These are phyloP conservation scores for Cremastinae sp. DNA, from an alignment of 2,888 invertebrate species.

Conservation along the genomic window DNA sequence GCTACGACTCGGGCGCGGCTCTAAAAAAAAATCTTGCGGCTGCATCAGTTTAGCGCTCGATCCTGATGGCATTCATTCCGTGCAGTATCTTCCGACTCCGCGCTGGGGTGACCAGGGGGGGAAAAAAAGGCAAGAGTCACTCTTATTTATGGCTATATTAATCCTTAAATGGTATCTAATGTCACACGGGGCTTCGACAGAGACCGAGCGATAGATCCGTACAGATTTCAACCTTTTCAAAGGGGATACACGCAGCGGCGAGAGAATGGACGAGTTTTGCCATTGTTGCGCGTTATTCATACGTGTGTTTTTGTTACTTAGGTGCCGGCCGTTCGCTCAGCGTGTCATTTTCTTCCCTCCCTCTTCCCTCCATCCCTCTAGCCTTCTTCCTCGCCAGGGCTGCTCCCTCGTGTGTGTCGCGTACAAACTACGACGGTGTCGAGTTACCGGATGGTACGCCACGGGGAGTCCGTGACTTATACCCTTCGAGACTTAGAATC, in stretches of 20 bases:
- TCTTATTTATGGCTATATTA: slow-evolving; percentile 80
- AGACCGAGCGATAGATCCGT: slow-evolving; percentile 69
- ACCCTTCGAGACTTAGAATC: slow-evolving; percentile 66
- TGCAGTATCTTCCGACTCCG: slow-evolving; percentile 46
- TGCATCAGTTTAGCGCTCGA: slow-evolving; percentile 43
- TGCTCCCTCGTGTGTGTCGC: slow-evolving; percentile 62
- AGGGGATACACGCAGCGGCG: slow-evolving; percentile 40
- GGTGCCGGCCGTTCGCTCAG: slow-evolving; percentile 65
- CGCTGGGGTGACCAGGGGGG: slow-evolving; percentile 3
- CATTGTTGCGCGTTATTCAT: slow-evolving; percentile 79
- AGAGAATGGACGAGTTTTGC: slow-evolving; percentile 67
- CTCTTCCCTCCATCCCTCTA: slow-evolving; percentile 8
- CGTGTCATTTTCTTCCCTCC: slow-evolving; percentile 38
- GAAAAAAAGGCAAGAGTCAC: slow-evolving; percentile 68
- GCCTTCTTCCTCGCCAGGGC: no score
- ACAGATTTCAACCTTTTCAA: slow-evolving; percentile 69
- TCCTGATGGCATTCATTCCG: slow-evolving; percentile 33
- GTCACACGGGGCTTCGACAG: slow-evolving; percentile 73
- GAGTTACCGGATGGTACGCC: slow-evolving; percentile 81
- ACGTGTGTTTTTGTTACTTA: slow-evolving; percentile 78
- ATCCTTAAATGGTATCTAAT: slow-evolving; percentile 81
- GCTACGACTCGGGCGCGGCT: slow-evolving; percentile 38
- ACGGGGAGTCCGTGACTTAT: slow-evolving; percentile 79
- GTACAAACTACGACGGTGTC: slow-evolving; percentile 80
- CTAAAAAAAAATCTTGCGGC: slow-evolving; percentile 37